Base-by-base conservation (phyloP, 2,113 vertebrate species). In the Halcyon malimbica region DNA sequence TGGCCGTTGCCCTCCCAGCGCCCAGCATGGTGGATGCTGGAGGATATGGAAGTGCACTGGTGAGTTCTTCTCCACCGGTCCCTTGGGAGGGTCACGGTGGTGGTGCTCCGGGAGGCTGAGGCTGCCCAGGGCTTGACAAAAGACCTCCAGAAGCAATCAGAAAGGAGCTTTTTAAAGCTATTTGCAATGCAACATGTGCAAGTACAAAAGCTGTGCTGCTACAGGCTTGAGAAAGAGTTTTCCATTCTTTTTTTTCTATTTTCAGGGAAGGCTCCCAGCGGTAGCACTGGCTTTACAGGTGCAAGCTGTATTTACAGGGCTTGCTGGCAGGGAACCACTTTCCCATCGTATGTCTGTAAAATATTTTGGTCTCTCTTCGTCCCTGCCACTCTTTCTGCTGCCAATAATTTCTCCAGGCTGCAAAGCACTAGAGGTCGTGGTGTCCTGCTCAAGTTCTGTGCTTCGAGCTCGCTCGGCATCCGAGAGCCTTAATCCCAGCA, bases 351-450 rank as follows among this genome's bases (percentile, higher is more conserved):
- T 25, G 11, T 69, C 78, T 18, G 0, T n/a, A 28, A 73, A 92
- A 75, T 2, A 3, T 86, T 92, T 81, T 64, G 68, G 68, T 76
- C 7, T 3, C 19, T 82, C 35, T 53, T 83, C 7, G 1, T 28
- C 73, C 75, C 81, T 92, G 67, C 83, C 64, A 0, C 41, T 73
- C 57, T 65, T 87, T 48, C 24, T 2, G 1, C 48, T 93, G 74
- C 33, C 13, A 8, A 2, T 21, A 24, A 14, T 79, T 75, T 33
- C 87, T 87, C 90, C 80, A 60, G 77, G n/a, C 79, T 96, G 90
- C 63, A 75, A 48, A 97, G 96, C 93, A 70, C 87, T 80, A 89
- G 93, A 87, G 96, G 87, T 92, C 80, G 63, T 80, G 90, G 82
- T 87, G 89, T 91, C 96, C 76, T 89, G 85, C 78, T 33, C 26